A percentile compares a stretch with the other conserved stretches of the same genome.
Evolutionary conservation across 1,140 invertebrate species (phyloP).

Genomic region (Nylanderia fulva): DNA sequence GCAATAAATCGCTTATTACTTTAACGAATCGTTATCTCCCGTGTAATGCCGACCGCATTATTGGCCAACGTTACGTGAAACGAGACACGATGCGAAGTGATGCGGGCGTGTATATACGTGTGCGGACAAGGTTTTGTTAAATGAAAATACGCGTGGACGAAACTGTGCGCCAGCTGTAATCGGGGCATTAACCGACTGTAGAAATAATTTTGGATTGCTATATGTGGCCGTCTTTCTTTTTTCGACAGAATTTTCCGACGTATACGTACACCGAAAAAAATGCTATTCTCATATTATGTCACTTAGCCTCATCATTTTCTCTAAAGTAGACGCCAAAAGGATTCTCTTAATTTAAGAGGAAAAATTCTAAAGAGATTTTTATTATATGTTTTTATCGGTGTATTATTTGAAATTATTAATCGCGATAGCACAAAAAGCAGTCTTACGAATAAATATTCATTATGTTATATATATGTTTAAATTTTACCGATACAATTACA

Average conservation of each 20-base stretch:
- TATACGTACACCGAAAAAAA: too few species aligned
- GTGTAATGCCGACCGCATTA: constrained; percentile 35
- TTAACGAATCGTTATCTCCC: constrained; percentile 55
- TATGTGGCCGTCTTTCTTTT: neutral
- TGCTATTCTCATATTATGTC: too few species aligned
- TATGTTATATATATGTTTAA: too few species aligned
- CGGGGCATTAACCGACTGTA: constrained; percentile 40
- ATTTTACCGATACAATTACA: too few species aligned
- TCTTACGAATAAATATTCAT: too few species aligned
- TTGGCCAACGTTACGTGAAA: constrained; percentile 23
- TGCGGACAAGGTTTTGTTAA: neutral
- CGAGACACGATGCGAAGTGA: neutral
- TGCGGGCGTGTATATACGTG: neutral
- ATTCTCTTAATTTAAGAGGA: too few species aligned
- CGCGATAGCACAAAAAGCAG: too few species aligned
- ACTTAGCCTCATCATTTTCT: too few species aligned
- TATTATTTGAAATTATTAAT: too few species aligned
- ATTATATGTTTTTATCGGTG: too few species aligned
- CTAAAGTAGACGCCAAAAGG: too few species aligned
- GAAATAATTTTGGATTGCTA: constrained; percentile 43
- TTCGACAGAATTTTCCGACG: constrained; percentile 7
- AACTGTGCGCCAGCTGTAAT: constrained; percentile 16
- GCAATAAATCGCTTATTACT: constrained; percentile 70
- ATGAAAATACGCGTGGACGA: constrained; percentile 31
- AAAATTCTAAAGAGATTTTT: too few species aligned